Base-by-base conservation (phyloP, 1,140 invertebrate genomes). In the Saccostrea glomerata region DNA sequence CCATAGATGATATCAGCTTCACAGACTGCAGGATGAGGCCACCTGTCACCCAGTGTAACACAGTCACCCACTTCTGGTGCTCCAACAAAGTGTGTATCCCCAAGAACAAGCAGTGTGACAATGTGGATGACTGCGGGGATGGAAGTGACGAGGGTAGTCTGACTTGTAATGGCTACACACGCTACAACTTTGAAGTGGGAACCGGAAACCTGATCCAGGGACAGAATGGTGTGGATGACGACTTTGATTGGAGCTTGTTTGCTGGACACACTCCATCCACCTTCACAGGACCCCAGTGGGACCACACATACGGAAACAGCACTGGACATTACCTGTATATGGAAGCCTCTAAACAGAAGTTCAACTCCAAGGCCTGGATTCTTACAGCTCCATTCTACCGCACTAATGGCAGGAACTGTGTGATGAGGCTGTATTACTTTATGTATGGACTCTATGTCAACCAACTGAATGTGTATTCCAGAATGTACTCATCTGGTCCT, bases 311-410 rank as follows among this genome's bases (percentile, higher is more conserved):
- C 77, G 92, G 93, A 36, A 91, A 91, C n/a, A 54, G 56, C 25
- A 88, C 89, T 86, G 95, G 95, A 58, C 92, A 92, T 70, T 94
- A 93, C 87, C 36, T 94, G 58, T 94, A 93, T 87, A 93, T 94
- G 55, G 92, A 93, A 88, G 89, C 92, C 2, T 90, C 92, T 20
- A 36, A 91, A 85, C 90, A 86, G 55, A 97, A 96, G 30, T 97
- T 97, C 91, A 91, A 90, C 63, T 89, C 91, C 58, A 92, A 89
- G 85, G 90, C 92, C 0, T 92, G 91, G 92, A 86, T 94, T 4
- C 15, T 92, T 0, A 90, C 92, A 9, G 89, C 88, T 17, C 83
- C 89, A 58, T 92, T 92, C 89, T 89, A 87, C 47, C 23, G 90
- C 60, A 92, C 91, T 40, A 87, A 73, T 56, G 88, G 88, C 3